Evolutionary conservation across 1,140 invertebrate genomes (phyloP), one percentile per base, ranked within the genome.

Genomic region (Trichoplusia ni): DNA sequence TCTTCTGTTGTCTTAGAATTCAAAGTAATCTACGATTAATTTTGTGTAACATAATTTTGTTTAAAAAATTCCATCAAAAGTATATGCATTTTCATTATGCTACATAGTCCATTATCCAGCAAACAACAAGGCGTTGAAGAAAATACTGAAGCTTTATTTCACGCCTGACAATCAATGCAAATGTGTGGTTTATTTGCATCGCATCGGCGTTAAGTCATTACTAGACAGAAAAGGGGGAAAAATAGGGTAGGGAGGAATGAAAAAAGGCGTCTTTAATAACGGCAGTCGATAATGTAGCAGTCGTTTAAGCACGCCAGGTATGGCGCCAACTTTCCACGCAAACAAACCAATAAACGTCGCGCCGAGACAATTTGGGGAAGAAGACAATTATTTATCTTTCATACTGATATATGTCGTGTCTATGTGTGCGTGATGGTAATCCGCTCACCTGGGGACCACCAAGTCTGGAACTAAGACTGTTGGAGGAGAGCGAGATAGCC

Each of bases 311-410:
- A 82, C 78, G 82, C 80, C 76, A 61, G 53, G 65, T 23, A 18
- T 35, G 78, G 77, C 79, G 79, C 75, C 79, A 77, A 69, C 46
- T 79, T 78, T 75, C 67, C 67, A 69, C 70, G 67, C 69, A 84
- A 84, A 84, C 81, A 84, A 78, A 80, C 75, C 81, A 79, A 84
- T 84, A 83, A 84, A 81, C 60, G 76, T 79, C 75, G 71, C 76
- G 69, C 56, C 44, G 73, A 69, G 69, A 81, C 77, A 77, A 75
- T 76, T 74, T 67, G 71, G 73, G 76, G 73, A 73, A 70, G 69
- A 69, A 73, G 46, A 40, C 54, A 75, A 80, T 77, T 76, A 80
- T 83, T 81, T 80, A 79, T 81, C 64, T 78, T 79, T 71, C 66
- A 69, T 76, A 68, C 35, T 62, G 67, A 71, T 70, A 69, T 72